These are phyloP conservation scores for Loriculus beryllinus DNA, from an alignment of 2,797 vertebrate species.

Conservation along the genomic window DNA sequence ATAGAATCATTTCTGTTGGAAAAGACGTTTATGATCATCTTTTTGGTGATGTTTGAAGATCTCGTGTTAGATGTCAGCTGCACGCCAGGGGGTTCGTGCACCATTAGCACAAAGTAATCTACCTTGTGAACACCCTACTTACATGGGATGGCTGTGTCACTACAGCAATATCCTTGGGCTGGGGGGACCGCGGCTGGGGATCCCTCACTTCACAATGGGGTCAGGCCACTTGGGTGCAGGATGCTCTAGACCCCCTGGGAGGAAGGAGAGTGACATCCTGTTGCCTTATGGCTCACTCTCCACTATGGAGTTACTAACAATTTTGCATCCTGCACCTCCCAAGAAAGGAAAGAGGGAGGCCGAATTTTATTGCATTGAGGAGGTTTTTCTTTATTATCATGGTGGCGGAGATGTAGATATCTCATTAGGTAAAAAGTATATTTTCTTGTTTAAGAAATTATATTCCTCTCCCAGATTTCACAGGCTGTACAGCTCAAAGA, in stretches of 20 bases:
- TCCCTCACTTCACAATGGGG: not conserved
- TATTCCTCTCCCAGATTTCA: not conserved
- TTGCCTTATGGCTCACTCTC: not conserved
- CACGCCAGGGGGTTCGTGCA: accelerated
- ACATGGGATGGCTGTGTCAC: not conserved
- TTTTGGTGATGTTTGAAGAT: accelerated
- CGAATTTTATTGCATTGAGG: not conserved
- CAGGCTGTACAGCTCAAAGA: not conserved
- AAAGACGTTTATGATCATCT: not conserved
- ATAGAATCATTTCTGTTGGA: not conserved
- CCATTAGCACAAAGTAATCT: not conserved
- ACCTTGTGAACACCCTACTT: accelerated
- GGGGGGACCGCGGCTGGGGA: accelerated
- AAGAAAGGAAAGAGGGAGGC: not conserved
- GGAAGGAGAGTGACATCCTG: not conserved
- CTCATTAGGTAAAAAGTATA: not conserved
- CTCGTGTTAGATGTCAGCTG: not conserved
- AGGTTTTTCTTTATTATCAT: not conserved
- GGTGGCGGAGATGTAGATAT: not conserved
- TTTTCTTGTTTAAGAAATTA: not conserved
- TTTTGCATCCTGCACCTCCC: not conserved
- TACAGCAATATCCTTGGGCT: too few species aligned
- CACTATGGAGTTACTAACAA: not conserved
- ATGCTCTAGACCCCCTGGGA: not conserved
- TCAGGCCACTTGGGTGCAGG: not conserved